phyloP scores from a whole-genome alignment of 2,888 invertebrate genomes.

The Agriopis aurantiaria region DNA sequence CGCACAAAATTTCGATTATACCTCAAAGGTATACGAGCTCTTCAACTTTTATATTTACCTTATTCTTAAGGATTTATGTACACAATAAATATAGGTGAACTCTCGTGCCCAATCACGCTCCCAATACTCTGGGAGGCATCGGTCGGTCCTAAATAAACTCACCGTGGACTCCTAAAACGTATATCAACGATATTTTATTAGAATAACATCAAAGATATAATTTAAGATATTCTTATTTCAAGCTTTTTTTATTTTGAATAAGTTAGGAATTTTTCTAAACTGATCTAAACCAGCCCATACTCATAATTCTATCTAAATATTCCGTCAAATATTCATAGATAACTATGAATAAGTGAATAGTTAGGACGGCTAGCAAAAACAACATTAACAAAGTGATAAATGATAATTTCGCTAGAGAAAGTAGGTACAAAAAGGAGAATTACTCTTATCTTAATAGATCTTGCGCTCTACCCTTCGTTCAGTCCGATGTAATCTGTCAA shows the following conservation, averaged over 20 bases:
- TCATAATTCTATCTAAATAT: background rate
- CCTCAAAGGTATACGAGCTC: constrained; percentile 54
- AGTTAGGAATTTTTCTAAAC: constrained; percentile 2
- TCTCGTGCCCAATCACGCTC: constrained; percentile 73
- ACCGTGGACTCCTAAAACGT: constrained; percentile 64
- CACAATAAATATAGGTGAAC: constrained; percentile 70
- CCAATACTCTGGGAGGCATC: constrained; percentile 63
- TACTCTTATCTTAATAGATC: constrained; percentile 29
- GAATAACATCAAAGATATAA: constrained; percentile 34
- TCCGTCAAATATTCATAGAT: background rate
- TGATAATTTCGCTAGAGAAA: constrained; percentile 25
- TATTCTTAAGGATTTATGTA: constrained; percentile 77
- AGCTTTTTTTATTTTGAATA: background rate
- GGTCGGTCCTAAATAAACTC: constrained; percentile 78
- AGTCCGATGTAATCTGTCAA: constrained; percentile 31
- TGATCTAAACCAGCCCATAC: background rate
- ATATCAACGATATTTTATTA: constrained; percentile 47
- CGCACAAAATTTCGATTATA: constrained; percentile 53
- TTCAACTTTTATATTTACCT: constrained; percentile 62
- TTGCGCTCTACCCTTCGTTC: constrained; percentile 17
- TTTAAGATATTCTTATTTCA: constrained; percentile 25
- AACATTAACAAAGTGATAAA: constrained; percentile 39
- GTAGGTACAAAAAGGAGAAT: constrained; percentile 25
- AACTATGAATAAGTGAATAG: background rate
- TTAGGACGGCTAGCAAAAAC: background rate